A percentile compares a stretch with the other conserved stretches of the same genome.
These are phyloP conservation scores for Pegea sp. DNA, from an alignment of 23 tunicate species.

Conservation along the genomic window DNA sequence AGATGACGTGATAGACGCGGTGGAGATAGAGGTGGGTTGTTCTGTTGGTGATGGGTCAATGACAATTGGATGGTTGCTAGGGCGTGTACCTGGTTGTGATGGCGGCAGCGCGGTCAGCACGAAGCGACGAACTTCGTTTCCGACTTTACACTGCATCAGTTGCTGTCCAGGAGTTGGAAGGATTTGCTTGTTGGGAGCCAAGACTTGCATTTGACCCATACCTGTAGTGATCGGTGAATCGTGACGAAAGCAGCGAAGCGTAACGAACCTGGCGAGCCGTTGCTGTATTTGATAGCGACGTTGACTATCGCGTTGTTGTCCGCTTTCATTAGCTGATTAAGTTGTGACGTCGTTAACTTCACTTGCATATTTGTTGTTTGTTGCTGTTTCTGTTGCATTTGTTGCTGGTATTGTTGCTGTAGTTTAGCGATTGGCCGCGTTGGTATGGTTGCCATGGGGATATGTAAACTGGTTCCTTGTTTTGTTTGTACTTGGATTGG, in stretches of 20 bases:
- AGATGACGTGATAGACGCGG: neutral
- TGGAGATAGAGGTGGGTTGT: conserved; percentile 2
- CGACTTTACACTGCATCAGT: conserved; percentile 76
- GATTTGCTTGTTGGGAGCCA: conserved; percentile 47
- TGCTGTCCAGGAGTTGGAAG: conserved; percentile 71
- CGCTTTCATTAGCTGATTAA: conserved; percentile 35
- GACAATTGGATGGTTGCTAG: neutral
- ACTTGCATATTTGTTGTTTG: conserved; percentile 58
- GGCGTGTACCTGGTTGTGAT: too few relatives aligned
- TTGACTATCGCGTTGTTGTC: conserved; percentile 21
- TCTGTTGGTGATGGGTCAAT: neutral
- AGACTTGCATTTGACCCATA: conserved; percentile 51
- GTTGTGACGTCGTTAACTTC: conserved; percentile 42
- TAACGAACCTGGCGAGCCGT: conserved; percentile 48
- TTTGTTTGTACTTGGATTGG: too few relatives aligned
- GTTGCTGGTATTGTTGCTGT: neutral
- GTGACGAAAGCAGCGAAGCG: neutral
- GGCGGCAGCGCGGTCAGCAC: conserved; percentile 39
- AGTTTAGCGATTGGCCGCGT: neutral
- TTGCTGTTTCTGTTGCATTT: conserved; percentile 4
- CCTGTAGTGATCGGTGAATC: conserved; percentile 21
- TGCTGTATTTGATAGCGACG: conserved; percentile 34
- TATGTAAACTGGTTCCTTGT: too few relatives aligned
- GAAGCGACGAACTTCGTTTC: conserved; percentile 50
- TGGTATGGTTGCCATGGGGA: too few relatives aligned